Percentiles rank a stretch among this genome's conserved stretches.
Evolutionary conservation across 2,797 vertebrate genomes (phyloP).

Genomic region (Molossus alvarezi): DNA sequence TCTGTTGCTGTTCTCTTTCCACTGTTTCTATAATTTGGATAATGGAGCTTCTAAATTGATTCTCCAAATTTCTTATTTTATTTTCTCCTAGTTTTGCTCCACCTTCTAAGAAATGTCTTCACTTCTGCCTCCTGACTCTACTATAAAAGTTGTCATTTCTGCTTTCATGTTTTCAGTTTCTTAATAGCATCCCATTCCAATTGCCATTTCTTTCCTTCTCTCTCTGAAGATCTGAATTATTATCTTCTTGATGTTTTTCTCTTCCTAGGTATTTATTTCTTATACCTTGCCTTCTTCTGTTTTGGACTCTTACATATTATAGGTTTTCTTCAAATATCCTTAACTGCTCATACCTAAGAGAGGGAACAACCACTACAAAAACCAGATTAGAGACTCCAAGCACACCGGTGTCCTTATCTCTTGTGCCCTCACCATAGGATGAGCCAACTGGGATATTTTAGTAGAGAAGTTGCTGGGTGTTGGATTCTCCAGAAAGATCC

Average conservation of each 20-base stretch:
- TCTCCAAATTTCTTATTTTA: background rate
- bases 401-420: background rate
- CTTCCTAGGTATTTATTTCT: constrained; percentile 4
- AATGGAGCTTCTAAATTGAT: background rate
- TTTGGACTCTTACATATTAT: background rate
- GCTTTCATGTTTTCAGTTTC: background rate
- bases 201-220: constrained; percentile 8
- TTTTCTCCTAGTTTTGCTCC: background rate
- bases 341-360: background rate
- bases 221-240: background rate
- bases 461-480: background rate
- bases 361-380: background rate
- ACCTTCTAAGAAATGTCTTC: constrained; percentile 24
- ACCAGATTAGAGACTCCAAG: background rate
- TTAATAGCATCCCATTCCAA: background rate
- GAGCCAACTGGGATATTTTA: background rate
- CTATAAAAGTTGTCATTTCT: background rate
- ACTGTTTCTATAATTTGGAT: background rate
- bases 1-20: background rate
- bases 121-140: background rate
- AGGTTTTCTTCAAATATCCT: background rate
- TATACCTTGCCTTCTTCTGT: background rate
- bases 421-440: no score
- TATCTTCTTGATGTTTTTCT: background rate
- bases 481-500: background rate